Evolutionary conservation across 2,113 vertebrate species (phyloP).

Genomic region (Seriola aureovittata): DNA sequence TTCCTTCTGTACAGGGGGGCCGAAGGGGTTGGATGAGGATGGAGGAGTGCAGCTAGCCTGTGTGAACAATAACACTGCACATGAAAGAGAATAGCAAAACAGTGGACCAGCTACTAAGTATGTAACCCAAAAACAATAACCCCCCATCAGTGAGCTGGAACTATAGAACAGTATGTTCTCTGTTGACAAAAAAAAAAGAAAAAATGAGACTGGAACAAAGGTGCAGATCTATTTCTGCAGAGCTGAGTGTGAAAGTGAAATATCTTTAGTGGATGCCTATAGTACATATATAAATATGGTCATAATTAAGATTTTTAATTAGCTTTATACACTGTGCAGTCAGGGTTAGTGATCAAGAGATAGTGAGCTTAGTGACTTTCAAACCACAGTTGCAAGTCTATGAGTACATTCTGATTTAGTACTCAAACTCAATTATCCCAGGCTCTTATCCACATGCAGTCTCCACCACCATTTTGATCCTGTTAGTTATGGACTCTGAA

Average conservation of each 20-base stretch:
- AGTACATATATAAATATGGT: slow-evolving; percentile 18
- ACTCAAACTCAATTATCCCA: slow-evolving; percentile 60
- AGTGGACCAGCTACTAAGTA: slow-evolving; percentile 51
- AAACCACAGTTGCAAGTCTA: slow-evolving; percentile 5
- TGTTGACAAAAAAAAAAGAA: slow-evolving; percentile 42
- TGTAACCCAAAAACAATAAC: slow-evolving; percentile 66
- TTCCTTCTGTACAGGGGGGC: slow-evolving; percentile 55
- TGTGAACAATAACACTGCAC: slow-evolving; percentile 66
- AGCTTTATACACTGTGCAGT: slow-evolving; percentile 13
- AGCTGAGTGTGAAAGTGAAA: slow-evolving; percentile 7
- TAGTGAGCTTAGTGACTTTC: slow-evolving; percentile 24
- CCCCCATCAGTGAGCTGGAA: slow-evolving; percentile 41
- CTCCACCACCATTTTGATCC: slow-evolving; percentile 58
- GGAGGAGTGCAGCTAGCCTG: slow-evolving; percentile 53
- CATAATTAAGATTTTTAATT: slow-evolving; percentile 20
- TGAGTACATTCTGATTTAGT: slow-evolving; percentile 42
- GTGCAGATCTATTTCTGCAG: slow-evolving; percentile 46
- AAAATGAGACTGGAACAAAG: slow-evolving; percentile 34
- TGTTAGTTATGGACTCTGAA: slow-evolving; percentile 62
- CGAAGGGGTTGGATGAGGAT: slow-evolving; percentile 23
- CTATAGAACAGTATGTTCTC: slow-evolving; percentile 55
- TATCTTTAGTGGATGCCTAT: not conserved
- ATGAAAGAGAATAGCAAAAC: slow-evolving; percentile 69
- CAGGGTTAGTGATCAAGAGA: slow-evolving; percentile 33
- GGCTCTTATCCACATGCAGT: slow-evolving; percentile 58